phyloP scores from a whole-genome alignment of 2,113 vertebrate species.

The Origma solitaria region DNA sequence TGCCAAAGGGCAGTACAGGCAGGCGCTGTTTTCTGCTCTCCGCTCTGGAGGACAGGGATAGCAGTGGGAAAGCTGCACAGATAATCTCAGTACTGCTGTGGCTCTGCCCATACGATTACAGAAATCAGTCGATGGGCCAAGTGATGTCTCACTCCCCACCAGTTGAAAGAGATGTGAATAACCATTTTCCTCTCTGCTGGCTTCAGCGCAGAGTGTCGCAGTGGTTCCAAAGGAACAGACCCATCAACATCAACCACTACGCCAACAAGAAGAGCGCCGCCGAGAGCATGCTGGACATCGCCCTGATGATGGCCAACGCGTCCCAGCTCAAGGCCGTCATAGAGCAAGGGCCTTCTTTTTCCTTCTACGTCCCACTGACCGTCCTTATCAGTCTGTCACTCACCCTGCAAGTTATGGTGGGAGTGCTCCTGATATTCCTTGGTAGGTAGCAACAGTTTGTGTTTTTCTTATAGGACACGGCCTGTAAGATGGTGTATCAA shows the following conservation, averaged over 20 bases:
- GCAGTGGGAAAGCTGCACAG: not conserved
- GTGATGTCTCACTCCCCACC: not conserved
- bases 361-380: constrained; percentile 83
- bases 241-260: constrained; percentile 92
- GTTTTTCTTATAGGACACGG: not conserved
- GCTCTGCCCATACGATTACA: not conserved
- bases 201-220: not conserved
- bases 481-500: not conserved
- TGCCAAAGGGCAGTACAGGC: too few species aligned
- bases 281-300: constrained; percentile 96
- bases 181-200: not conserved
- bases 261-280: constrained; percentile 97
- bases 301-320: constrained; percentile 95
- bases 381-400: constrained; percentile 89
- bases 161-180: not conserved
- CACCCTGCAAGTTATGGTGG: constrained; percentile 84
- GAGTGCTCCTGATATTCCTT: constrained; percentile 92
- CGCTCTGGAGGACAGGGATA: not conserved
- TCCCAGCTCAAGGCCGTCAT: constrained; percentile 94
- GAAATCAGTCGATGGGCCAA: not conserved
- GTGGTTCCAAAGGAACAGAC: constrained; percentile 20
- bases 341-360: constrained; percentile 80
- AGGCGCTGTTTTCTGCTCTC: not conserved
- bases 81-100: not conserved
- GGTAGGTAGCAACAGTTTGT: constrained; percentile 69